Base-by-base conservation (phyloP, 2,888 invertebrate genomes). In the Cyaniris semiargus region DNA sequence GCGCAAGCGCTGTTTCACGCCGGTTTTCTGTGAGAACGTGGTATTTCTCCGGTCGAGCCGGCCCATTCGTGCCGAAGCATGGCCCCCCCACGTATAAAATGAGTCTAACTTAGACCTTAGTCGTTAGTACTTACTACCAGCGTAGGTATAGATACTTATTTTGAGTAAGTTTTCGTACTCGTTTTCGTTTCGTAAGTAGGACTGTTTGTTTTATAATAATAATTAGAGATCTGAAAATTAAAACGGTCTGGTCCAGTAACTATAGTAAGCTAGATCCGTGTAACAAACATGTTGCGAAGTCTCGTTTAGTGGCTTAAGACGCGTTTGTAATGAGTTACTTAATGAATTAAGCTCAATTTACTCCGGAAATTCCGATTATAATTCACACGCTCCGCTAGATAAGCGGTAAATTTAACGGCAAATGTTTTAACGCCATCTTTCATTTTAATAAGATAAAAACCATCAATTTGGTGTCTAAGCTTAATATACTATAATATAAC, bases 311-410 rank as follows among this genome's bases (percentile, higher is more conserved):
- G 86, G 86, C 86, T 87, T 88, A 90, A 88, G 85, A 87, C 87
- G 89, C 87, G 86, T 83, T 74, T 85, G 84, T 87, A 88, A 88
- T 88, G 86, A 89, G 88, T 87, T 87, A 86, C 85, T 84, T 89
- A 90, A 90, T 90, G 87, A 91, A 91, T 90, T 90, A 88, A 86
- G 84, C 84, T 83, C 83, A 88, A 89, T 89, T 89, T 86, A 87
- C 85, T 78, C 79, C 80, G 80, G 76, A 77, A 74, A 78, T 78
- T 77, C 56, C 75, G 77, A 75, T 70, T 71, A 66, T 70, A 44
- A 58, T 76, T 79, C 77, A 76, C 56, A 76, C 76, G 71, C 70
- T 71, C 21, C 74, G 53, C 53, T 74, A 53, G 74, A 74, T 74
- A 74, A 53, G 74, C 74, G 48, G n/a, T 31, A 48, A 72, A 48